A percentile compares a stretch with the other conserved stretches of the same genome.
phyloP scores from a whole-genome alignment of 2,888 invertebrate species.

The Torymus tubicola region DNA sequence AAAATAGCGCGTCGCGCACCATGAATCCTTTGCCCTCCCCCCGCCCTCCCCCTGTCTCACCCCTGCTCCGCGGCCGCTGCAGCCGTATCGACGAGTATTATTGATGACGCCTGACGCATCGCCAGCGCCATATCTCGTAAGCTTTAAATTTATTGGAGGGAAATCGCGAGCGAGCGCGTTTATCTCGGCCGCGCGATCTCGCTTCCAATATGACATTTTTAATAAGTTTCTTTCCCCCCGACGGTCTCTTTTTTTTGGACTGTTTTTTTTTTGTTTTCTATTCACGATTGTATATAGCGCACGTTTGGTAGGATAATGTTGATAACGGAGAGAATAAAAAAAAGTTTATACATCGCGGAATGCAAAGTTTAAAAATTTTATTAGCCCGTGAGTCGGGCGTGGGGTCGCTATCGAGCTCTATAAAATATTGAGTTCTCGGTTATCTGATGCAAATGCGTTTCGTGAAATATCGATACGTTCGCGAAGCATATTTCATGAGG shows the following conservation, averaged over 20 bases:
- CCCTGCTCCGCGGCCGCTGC: neutral
- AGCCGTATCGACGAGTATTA: constrained; percentile 64
- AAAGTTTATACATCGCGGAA: too few species aligned
- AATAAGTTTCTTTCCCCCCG: constrained; percentile 25
- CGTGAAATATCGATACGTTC: neutral
- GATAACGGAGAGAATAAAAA: too few species aligned
- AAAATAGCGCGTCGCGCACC: constrained; percentile 65
- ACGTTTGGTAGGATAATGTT: too few species aligned
- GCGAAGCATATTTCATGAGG: neutral
- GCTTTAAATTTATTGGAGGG: constrained; percentile 55
- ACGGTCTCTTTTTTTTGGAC: neutral
- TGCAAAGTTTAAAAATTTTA: constrained; percentile 5
- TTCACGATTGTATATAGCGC: neutral
- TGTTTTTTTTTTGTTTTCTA: neutral
- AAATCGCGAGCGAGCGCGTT: constrained; percentile 34
- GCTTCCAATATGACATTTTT: constrained; percentile 38
- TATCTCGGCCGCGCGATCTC: constrained; percentile 24
- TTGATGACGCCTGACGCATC: constrained; percentile 63
- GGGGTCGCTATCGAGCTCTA: neutral
- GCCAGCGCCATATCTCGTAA: constrained; percentile 46
- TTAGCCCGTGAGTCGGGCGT: constrained; percentile 17
- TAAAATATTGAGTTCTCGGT: constrained; percentile 16
- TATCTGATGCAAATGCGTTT: neutral
- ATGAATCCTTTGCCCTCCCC: constrained; percentile 63
- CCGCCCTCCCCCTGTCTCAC: neutral